Percentiles rank a stretch among this genome's conserved stretches.
Conservation (phyloP, 2,888 invertebrate species). For the Pseudoips prasinana region DNA sequence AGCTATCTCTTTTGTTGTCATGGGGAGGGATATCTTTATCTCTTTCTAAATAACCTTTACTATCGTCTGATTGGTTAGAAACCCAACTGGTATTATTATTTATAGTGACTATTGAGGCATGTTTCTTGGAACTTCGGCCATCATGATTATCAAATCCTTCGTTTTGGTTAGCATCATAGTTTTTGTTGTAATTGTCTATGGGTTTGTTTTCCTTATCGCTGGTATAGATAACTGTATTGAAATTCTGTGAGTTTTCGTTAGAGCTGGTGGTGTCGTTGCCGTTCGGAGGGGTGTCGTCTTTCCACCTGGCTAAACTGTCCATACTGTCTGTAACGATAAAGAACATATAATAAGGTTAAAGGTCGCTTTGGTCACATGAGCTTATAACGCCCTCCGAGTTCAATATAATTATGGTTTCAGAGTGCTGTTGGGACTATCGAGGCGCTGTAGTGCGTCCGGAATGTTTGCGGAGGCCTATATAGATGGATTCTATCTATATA, state of each 20-base stretch:
- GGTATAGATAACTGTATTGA: conserved; percentile 77
- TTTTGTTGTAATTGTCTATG: conserved; percentile 44
- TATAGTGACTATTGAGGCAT: conserved; percentile 74
- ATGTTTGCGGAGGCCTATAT: no score
- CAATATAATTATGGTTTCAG: no score
- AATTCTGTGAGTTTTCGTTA: conserved; percentile 67
- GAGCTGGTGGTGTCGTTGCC: conserved; percentile 73
- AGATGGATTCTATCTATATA: no score
- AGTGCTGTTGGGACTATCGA: no score
- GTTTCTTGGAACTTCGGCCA: conserved; percentile 61
- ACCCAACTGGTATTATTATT: conserved; percentile 78
- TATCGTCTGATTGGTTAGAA: conserved; percentile 76
- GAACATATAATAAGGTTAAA: no score
- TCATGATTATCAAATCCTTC: conserved; percentile 57
- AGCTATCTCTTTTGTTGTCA: conserved; percentile 76
- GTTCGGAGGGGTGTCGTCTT: conserved; percentile 78
- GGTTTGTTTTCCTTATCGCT: conserved; percentile 68
- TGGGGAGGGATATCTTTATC: conserved; percentile 74
- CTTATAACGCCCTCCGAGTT: no score
- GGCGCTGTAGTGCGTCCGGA: no score
- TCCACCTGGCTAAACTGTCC: conserved; percentile 79
- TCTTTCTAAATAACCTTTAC: conserved; percentile 73
- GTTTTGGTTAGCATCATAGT: conserved; percentile 46
- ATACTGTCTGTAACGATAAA: conserved; percentile 65
- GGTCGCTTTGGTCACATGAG: no score